These are phyloP conservation scores for Pyrocephalus nanus DNA, from an alignment of 2,797 vertebrate species.

Conservation along the genomic window DNA sequence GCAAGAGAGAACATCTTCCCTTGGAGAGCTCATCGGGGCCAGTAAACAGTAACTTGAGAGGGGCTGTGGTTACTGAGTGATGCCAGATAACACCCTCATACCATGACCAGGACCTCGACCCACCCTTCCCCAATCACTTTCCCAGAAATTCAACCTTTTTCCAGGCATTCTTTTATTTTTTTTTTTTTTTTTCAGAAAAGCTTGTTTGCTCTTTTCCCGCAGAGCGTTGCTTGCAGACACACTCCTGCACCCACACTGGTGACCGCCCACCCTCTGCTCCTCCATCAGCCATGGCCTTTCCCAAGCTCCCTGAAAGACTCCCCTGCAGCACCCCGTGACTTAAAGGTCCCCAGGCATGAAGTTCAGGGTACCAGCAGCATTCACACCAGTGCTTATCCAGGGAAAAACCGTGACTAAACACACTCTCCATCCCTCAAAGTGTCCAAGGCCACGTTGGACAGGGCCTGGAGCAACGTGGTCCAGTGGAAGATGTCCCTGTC, in stretches of 20 bases:
- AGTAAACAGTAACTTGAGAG: constrained; percentile 27
- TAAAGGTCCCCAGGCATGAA: rapidly evolving
- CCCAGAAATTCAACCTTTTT: background rate
- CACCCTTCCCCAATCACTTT: background rate
- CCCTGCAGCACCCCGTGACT: background rate
- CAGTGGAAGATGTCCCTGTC: background rate
- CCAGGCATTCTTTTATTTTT: background rate
- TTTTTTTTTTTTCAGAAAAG: background rate
- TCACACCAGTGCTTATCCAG: background rate
- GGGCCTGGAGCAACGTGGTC: background rate
- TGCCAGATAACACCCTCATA: background rate
- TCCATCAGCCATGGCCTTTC: rapidly evolving
- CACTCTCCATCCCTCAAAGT: background rate
- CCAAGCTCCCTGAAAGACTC: background rate
- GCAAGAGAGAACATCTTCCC: background rate
- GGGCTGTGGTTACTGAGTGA: background rate
- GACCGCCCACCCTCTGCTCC: background rate
- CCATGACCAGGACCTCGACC: background rate
- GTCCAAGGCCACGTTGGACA: background rate
- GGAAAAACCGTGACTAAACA: background rate
- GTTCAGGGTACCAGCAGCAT: rapidly evolving
- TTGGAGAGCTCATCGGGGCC: constrained; percentile 12
- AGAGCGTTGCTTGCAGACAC: rapidly evolving
- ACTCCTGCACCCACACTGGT: rapidly evolving
- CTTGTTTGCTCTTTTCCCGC: background rate